Conservation (phyloP, 1,140 invertebrate genomes). For the Drosophila tristis region DNA sequence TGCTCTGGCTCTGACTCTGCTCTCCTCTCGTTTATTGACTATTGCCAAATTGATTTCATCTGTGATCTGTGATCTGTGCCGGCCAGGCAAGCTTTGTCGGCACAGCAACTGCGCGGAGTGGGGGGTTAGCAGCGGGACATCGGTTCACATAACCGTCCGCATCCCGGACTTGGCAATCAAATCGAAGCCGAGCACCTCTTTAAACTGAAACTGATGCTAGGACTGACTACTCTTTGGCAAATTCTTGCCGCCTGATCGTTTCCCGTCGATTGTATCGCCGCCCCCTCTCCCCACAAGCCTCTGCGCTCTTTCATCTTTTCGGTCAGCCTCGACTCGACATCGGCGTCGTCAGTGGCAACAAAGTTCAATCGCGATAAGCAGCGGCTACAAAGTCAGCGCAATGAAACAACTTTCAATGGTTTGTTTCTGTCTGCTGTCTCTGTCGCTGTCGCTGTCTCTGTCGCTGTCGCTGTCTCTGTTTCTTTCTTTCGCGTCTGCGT, state of each 20-base stretch:
- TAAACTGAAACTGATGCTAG: slow-evolving; percentile 54
- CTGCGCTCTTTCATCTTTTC: slow-evolving; percentile 19
- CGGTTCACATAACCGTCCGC: slow-evolving; percentile 34
- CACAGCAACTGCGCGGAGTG: slow-evolving; percentile 39
- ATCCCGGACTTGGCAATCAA: slow-evolving; percentile 54
- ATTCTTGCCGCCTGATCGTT: slow-evolving; percentile 55
- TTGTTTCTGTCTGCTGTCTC: slow-evolving; percentile 8
- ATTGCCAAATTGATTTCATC: slow-evolving; percentile 72
- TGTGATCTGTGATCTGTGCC: slow-evolving; percentile 38
- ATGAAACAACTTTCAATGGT: slow-evolving; percentile 45
- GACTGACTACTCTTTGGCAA: slow-evolving; percentile 8
- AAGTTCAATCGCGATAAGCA: slow-evolving; percentile 76
- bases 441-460: slow-evolving; percentile 15
- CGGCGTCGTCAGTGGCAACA: slow-evolving; percentile 63
- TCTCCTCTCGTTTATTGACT: slow-evolving; percentile 22
- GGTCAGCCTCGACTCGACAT: slow-evolving; percentile 6
- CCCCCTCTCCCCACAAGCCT: slow-evolving; percentile 7
- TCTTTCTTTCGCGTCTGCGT: background rate
- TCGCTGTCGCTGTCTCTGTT: background rate
- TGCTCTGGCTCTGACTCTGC: slow-evolving; percentile 1
- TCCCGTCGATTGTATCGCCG: slow-evolving; percentile 49
- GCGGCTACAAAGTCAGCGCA: slow-evolving; percentile 38
- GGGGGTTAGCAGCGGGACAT: slow-evolving; percentile 55
- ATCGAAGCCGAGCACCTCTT: slow-evolving; percentile 47
- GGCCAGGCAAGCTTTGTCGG: slow-evolving; percentile 68